phyloP scores from a whole-genome alignment of 2,113 vertebrate genomes.

The Chionis minor region DNA sequence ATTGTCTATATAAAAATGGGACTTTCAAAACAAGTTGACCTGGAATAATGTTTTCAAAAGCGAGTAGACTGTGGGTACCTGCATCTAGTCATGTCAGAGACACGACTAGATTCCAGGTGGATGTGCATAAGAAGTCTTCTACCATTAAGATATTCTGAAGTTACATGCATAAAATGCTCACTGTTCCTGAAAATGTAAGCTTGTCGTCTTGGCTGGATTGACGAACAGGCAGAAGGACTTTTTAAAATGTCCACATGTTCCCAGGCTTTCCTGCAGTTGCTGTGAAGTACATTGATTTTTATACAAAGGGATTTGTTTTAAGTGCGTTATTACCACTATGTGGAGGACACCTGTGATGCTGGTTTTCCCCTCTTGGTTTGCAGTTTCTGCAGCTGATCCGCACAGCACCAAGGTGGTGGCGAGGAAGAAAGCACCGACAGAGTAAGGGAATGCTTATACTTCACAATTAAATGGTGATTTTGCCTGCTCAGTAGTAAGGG shows the following conservation, averaged over 20 bases:
- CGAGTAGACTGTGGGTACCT: accelerated
- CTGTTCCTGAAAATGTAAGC: accelerated
- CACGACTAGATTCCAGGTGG: not conserved
- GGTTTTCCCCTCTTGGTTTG: accelerated
- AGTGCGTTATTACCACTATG: accelerated
- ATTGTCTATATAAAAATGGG: not conserved
- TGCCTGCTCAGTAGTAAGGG: not conserved
- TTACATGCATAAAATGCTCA: accelerated
- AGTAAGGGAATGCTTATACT: not conserved
- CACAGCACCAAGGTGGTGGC: accelerated
- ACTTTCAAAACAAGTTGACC: not conserved
- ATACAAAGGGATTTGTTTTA: accelerated
- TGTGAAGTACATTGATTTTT: accelerated
- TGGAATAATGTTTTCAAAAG: accelerated
- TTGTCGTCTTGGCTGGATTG: not conserved
- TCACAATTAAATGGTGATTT: accelerated
- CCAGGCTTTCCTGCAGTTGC: not conserved
- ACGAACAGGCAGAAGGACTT: not conserved
- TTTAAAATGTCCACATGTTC: accelerated
- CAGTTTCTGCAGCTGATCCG: not conserved
- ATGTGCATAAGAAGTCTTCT: not conserved
- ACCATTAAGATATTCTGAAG: not conserved
- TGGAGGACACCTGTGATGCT: accelerated
- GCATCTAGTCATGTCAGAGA: accelerated
- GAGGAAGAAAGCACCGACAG: not conserved